Conservation (phyloP, 2,797 vertebrate genomes). For the Notamacropus eugenii region DNA sequence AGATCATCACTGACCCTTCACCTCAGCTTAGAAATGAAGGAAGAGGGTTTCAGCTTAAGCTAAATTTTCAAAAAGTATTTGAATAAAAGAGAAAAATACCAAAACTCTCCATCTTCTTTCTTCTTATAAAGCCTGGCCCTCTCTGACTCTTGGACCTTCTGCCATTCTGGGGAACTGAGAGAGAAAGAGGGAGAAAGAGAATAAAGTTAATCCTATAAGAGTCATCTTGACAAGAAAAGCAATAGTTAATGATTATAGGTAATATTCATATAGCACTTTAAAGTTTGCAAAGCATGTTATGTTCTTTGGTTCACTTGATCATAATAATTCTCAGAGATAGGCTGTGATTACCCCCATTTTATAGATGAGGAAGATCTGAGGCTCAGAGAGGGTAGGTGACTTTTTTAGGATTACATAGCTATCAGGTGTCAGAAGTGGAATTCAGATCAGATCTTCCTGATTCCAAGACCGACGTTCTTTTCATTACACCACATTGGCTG, state of each 20-base stretch:
- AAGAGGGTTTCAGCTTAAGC: neutral
- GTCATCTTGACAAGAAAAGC: neutral
- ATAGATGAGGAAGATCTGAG: neutral
- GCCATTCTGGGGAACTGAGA: constrained; percentile 83
- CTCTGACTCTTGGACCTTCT: constrained; percentile 44
- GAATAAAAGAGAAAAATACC: constrained; percentile 77
- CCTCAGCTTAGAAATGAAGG: neutral
- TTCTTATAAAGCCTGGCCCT: constrained; percentile 75
- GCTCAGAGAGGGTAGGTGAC: neutral
- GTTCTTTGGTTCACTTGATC: neutral
- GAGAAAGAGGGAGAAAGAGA: constrained; percentile 20
- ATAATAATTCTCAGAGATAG: neutral
- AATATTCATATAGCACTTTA: neutral
- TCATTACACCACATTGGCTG: neutral
- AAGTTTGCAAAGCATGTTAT: neutral
- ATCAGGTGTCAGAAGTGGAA: neutral
- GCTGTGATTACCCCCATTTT: neutral
- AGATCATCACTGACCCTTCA: neutral
- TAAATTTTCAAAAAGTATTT: constrained; percentile 14
- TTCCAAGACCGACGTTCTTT: neutral
- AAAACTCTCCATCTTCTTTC: constrained; percentile 86
- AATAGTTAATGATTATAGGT: neutral
- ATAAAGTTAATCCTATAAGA: neutral
- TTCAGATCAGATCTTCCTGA: neutral
- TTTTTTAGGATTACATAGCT: neutral